These are phyloP conservation scores for Masticophis lateralis DNA, from an alignment of 2,797 vertebrate genomes.

Conservation along the genomic window DNA sequence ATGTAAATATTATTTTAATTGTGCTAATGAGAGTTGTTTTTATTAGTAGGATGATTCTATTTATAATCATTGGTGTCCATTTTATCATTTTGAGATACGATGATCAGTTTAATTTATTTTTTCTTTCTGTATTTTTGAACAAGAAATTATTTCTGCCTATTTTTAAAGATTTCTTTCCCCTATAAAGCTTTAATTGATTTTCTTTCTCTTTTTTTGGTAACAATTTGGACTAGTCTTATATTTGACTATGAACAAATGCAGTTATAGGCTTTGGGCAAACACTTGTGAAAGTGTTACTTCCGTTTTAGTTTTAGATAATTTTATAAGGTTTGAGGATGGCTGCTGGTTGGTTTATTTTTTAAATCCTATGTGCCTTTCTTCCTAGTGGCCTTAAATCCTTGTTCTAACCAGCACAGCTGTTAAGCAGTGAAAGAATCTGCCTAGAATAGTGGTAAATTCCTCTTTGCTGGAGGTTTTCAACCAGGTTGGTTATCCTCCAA, in stretches of 20 bases:
- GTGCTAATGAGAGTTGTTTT: slow-evolving; percentile 58
- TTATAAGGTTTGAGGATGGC: slow-evolving; percentile 47
- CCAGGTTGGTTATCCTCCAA: background rate
- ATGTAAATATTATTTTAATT: slow-evolving; percentile 73
- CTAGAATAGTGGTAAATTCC: background rate
- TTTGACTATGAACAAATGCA: slow-evolving; percentile 67
- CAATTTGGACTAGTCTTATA: slow-evolving; percentile 64
- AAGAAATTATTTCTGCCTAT: slow-evolving; percentile 71
- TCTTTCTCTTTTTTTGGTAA: slow-evolving; percentile 44
- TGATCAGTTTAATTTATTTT: slow-evolving; percentile 77
- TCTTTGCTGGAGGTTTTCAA: background rate
- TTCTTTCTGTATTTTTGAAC: slow-evolving; percentile 67
- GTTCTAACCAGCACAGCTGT: slow-evolving; percentile 64
- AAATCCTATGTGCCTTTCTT: slow-evolving; percentile 78
- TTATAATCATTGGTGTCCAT: slow-evolving; percentile 72
- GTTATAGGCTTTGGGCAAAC: slow-evolving; percentile 64
- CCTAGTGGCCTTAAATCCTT: slow-evolving; percentile 76
- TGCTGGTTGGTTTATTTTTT: slow-evolving; percentile 62
- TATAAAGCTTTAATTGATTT: slow-evolving; percentile 63
- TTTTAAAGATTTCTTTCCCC: slow-evolving; percentile 59
- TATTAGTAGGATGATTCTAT: slow-evolving; percentile 70
- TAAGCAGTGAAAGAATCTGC: background rate
- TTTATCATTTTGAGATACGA: slow-evolving; percentile 67
- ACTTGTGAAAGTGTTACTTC: slow-evolving; percentile 47
- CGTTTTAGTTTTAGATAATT: slow-evolving; percentile 64